Conservation (phyloP, 2,797 vertebrate genomes). For the Dromococcyx pavoninus region DNA sequence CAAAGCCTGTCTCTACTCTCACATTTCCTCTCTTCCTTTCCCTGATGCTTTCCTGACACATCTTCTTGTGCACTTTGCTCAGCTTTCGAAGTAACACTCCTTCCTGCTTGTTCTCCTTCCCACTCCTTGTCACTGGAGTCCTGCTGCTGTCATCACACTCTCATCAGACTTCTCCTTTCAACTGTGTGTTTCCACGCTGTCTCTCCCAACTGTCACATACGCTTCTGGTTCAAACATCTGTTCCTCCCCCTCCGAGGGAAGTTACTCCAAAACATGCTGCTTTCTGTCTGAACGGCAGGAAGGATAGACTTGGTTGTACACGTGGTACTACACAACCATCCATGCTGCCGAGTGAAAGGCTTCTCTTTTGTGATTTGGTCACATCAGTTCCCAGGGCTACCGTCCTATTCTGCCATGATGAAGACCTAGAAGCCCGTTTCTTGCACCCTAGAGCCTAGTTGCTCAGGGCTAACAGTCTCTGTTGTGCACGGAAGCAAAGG, state of each 20-base stretch:
- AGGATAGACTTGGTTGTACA: background rate
- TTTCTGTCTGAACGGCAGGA: slow-evolving; percentile 47
- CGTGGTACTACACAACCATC: background rate
- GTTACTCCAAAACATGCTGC: slow-evolving; percentile 50
- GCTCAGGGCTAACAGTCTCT: background rate
- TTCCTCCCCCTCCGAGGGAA: slow-evolving; percentile 57
- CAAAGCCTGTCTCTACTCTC: slow-evolving; percentile 44
- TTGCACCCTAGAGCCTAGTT: background rate
- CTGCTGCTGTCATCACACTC: slow-evolving; percentile 69
- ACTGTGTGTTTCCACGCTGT: slow-evolving; percentile 62
- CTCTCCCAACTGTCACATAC: slow-evolving; percentile 66
- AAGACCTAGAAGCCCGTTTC: background rate
- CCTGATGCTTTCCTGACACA: slow-evolving; percentile 57
- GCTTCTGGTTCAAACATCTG: slow-evolving; percentile 70
- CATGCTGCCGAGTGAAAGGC: background rate
- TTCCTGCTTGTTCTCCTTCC: slow-evolving; percentile 69
- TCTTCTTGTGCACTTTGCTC: slow-evolving; percentile 66
- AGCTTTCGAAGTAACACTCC: slow-evolving; percentile 65
- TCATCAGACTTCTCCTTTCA: slow-evolving; percentile 68
- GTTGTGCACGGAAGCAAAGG: background rate
- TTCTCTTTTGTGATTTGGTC: background rate
- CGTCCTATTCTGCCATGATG: background rate
- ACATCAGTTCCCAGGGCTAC: background rate
- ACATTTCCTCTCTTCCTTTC: slow-evolving; percentile 41
- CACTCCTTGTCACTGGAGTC: slow-evolving; percentile 68